Evolutionary conservation across 2,797 vertebrate species (phyloP), one percentile per base, ranked within the genome.

Genomic region (Xiphophorus birchmanni): DNA sequence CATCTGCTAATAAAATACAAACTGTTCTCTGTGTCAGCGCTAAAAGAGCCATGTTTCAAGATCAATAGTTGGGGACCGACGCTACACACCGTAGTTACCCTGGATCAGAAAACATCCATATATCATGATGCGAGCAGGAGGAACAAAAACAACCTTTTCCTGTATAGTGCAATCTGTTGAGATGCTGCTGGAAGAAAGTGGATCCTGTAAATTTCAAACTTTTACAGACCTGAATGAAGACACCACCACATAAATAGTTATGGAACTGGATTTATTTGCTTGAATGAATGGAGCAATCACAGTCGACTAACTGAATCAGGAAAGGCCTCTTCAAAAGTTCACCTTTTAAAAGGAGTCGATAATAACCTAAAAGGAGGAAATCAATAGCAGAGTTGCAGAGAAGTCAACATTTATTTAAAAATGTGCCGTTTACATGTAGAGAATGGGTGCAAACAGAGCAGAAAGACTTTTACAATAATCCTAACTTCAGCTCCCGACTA

Each of bases 241-340:
- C 23, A 72, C 1, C 35, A 72, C 23, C 21, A 69, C 1, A 44
- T 12, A 13, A 71, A 13, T 45, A 44, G 37, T 40, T 60, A 18
- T 76, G 82, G 6, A 56, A 81, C 67, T 78, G 81, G 37, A 58
- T 93, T 90, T 91, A 92, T 89, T 89, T 76, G 74, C 81, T 85
- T 47, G 69, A 44, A 73, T 75, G n/a, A 37, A 40, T 60, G 56
- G 23, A 82, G 56, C 81, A 76, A 71, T 76, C 63, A 84, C 75
- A 85, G 81, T 6, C 73, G 7, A 75, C 79, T 42, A 60, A 81
- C 45, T 10, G 5, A 71, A 52, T 85, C 85, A 77, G 82, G 63
- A 80, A 86, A 86, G 73, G 58, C 0, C 23, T 42, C 42, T 29
- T 35, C 72, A 18, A 6, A 11, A 29, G 71, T 52, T 42, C 8